Percentiles rank a stretch among this genome's conserved stretches.
phyloP scores from a whole-genome alignment of 2,113 vertebrate genomes.

The Ptychochromis oligacanthus region DNA sequence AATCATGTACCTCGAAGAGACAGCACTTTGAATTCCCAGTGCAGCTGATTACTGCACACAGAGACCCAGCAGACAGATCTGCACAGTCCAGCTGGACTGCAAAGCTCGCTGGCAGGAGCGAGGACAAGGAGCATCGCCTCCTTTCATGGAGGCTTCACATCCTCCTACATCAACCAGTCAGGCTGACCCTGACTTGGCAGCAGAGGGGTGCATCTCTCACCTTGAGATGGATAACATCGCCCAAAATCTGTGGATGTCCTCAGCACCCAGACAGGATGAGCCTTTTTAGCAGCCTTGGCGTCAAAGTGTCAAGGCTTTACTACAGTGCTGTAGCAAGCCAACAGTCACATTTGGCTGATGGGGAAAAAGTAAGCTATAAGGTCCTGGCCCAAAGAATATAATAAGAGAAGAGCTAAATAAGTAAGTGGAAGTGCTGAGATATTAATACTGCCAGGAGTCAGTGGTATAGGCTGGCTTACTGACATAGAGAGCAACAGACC shows the following conservation, averaged over 20 bases:
- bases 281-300: constrained; percentile 45
- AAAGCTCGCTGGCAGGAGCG: constrained; percentile 17
- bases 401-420: constrained; percentile 67
- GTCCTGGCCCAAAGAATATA: constrained; percentile 46
- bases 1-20: constrained; percentile 50
- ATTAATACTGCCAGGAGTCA: constrained; percentile 52
- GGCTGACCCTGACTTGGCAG: constrained; percentile 67
- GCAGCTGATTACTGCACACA: constrained; percentile 29
- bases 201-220: constrained; percentile 49
- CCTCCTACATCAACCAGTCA: constrained; percentile 40
- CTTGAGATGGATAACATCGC: constrained; percentile 54
- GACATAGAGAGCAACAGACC: constrained; percentile 17
- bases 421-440: constrained; percentile 54
- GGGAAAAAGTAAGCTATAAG: constrained; percentile 37
- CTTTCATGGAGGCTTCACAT: constrained; percentile 15
- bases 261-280: constrained; percentile 18
- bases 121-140: constrained; percentile 26
- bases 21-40: constrained; percentile 29
- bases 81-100: constrained; percentile 30
- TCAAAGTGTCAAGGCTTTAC: constrained; percentile 49
- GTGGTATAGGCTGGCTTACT: constrained; percentile 18
- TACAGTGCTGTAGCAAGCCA: constrained; percentile 12
- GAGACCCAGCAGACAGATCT: constrained; percentile 23
- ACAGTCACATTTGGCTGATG: not conserved
- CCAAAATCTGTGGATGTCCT: constrained; percentile 22